Base-by-base conservation (phyloP, 2,888 invertebrate genomes). In the Parnassius apollo region DNA sequence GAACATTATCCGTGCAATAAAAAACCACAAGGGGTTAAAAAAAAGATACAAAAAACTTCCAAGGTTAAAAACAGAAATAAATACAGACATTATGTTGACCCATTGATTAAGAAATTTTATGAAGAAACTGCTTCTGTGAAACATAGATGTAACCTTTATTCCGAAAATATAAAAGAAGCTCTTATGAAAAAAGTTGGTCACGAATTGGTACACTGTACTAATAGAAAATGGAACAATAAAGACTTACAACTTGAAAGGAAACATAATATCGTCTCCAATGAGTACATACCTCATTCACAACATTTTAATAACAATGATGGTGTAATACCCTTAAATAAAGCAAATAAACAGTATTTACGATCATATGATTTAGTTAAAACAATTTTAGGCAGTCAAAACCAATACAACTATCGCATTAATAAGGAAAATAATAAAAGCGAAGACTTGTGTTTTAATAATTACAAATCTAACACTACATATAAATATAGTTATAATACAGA, bases 361-460 rank as follows among this genome's bases (percentile, higher is more conserved):
- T 83, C 86, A 0, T 78, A 81, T 67, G 88, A 88, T 66, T 76
- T 89, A 46, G 66, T 89, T 13, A 73, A 82, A 68, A 81, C 87
- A 9, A 72, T 85, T 67, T 61, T 80, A 18, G 71, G 66, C 46
- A 78, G 65, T 65, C 77, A 81, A 66, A 58, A 62, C 63, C 58
- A 64, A 42, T 46, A 51, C 35, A 62, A 25, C n/a, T 42, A 9
- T 51, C 61, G 22, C 12, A 53, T 52, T 52, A 48, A 42, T 25
- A 55, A 35, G 12, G 46, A 46, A 35, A 48, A 48, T 13, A 12
- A 48, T 48, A 48, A 1, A 7, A 48, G 13, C 1, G 13, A 48
- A 48, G 1, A 7, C 13, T 18, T 9, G 18, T 42, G 1, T 18
- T 12, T 13, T 9, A n/a, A 49, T 13, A 9, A 13, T 49, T 13